Conservation (phyloP, 2,797 vertebrate genomes). For the Urophycis tenuis region DNA sequence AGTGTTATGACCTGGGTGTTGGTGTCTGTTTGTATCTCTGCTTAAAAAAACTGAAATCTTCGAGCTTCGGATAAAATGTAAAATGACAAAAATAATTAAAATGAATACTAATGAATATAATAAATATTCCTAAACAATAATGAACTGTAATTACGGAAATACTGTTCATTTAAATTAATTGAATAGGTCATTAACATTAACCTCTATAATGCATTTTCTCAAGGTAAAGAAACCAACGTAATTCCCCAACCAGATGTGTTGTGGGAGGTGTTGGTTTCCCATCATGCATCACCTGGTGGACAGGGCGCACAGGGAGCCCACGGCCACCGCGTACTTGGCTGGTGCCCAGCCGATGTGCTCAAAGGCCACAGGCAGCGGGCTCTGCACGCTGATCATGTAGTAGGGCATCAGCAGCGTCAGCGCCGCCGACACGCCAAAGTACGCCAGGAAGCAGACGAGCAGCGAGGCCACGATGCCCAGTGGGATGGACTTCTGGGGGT, state of each 20-base stretch:
- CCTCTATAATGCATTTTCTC: too few relatives aligned
- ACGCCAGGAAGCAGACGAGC: constrained; percentile 81
- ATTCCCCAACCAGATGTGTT: not conserved
- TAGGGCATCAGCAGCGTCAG: constrained; percentile 87
- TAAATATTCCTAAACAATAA: too few relatives aligned
- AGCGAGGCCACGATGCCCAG: constrained; percentile 75
- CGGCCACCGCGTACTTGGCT: constrained; percentile 75
- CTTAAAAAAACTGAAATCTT: too few relatives aligned
- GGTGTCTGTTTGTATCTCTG: too few relatives aligned
- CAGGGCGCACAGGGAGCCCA: constrained; percentile 82
- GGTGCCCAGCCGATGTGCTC: constrained; percentile 75
- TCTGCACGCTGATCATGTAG: constrained; percentile 72
- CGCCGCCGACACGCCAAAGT: constrained; percentile 79
- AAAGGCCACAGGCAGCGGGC: constrained; percentile 79
- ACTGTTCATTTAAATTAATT: too few relatives aligned
- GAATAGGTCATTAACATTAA: too few relatives aligned
- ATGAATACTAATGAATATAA: too few relatives aligned
- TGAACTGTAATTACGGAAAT: too few relatives aligned
- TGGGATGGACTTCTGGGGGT: constrained; percentile 81
- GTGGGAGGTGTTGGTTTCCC: not conserved
- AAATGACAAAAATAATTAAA: not conserved
- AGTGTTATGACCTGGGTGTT: too few relatives aligned
- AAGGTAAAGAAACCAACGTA: too few relatives aligned
- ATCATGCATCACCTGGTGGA: constrained; percentile 72
- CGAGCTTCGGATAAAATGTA: not conserved